Base-by-base conservation (phyloP, 2,797 vertebrate species). In the Sebastes miniatus region DNA sequence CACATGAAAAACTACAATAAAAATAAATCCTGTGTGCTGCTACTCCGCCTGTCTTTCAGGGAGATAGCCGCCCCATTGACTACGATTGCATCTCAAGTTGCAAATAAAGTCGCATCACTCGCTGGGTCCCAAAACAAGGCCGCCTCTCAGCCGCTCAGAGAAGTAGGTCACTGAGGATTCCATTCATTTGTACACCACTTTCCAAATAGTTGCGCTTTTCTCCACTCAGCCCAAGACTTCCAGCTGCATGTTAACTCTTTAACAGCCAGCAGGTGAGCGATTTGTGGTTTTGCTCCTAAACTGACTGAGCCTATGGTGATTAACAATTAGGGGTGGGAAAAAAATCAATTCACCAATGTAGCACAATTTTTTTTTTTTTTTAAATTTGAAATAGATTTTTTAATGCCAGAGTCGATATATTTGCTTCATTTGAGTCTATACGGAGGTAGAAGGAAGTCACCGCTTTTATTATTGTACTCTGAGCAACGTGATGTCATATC, bases 151-250 rank as follows among this genome's bases (percentile, higher is more conserved):
- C 66, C 18, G 73, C 85, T 71, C 47, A 5, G 71, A 91, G 90
- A 96, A 95, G 92, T 95, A 94, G 94, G 94, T 95, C 93, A 94
- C 85, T 88, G 86, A 93, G 91, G 93, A 95, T 95, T 94, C 92
- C 93, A 91, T 95, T 95, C 92, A 95, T 93, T 94, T 93, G 93
- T 93, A 91, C 91, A 84, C 78, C 65, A 80, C 93, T 92, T 93
- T 93, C 89, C 94, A 94, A 95, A 95, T 91, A 94, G 88, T 89
- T 91, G 89, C 79, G 77, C 89, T 93, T 94, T 95, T 94, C 50
- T 52, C 93, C 91, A 94, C 89, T 94, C 87, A 67, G 88, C 82
- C 76, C 36, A 8, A 88, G 81, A 88, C 89, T 86, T 93, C 84
- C 93, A 94, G 93, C 90, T 92, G 92, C 77, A 91, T 6, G 56